Conservation (phyloP, 2,113 vertebrate genomes). For the Grantiella picta region DNA sequence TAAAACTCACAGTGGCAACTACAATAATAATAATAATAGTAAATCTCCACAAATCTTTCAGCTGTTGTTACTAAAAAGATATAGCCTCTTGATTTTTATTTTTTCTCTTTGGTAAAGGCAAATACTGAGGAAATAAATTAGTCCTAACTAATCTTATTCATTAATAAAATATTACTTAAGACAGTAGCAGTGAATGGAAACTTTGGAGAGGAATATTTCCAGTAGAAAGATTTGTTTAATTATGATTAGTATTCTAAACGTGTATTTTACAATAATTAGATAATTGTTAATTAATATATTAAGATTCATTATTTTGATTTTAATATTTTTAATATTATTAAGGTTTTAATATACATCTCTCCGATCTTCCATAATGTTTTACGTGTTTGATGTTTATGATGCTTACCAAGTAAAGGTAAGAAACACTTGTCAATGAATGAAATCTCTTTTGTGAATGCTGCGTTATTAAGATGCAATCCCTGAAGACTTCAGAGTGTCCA, state of each 20-base stretch:
- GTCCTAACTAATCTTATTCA: neutral
- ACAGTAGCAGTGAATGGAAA: neutral
- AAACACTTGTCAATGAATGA: neutral
- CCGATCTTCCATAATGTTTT: neutral
- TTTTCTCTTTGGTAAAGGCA: neutral
- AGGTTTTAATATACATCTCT: neutral
- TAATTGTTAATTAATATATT: neutral
- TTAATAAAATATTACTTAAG: neutral
- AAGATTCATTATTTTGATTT: neutral
- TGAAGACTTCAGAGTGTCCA: neutral
- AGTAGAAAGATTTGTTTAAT: neutral
- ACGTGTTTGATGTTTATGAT: neutral
- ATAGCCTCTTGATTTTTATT: neutral
- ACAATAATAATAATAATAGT: neutral
- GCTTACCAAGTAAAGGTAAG: neutral
- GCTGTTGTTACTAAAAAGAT: neutral
- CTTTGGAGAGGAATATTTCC: neutral
- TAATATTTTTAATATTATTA: neutral
- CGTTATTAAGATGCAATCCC: neutral
- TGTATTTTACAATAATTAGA: neutral
- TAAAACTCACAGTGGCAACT: neutral
- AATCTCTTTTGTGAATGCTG: neutral
- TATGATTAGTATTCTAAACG: no score
- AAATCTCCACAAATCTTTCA: neutral
- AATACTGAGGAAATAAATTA: neutral